Evolutionary conservation across 2,797 vertebrate genomes (phyloP).

Genomic region (Poecilia picta): DNA sequence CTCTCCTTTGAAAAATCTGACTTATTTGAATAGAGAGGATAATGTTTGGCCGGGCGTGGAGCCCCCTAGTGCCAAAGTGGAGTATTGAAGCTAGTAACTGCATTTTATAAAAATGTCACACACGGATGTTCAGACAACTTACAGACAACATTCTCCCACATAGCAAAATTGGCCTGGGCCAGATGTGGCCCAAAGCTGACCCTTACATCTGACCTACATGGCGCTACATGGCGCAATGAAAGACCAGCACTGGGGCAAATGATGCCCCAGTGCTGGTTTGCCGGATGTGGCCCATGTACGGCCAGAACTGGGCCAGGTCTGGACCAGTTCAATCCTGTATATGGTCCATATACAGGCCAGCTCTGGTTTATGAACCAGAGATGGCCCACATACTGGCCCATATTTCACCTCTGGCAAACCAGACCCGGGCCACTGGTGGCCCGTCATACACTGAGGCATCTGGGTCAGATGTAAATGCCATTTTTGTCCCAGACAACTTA

Average conservation of each 20-base stretch:
- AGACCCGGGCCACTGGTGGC: background rate
- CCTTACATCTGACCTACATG: background rate
- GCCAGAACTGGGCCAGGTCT: background rate
- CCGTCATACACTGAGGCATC: background rate
- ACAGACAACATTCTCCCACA: background rate
- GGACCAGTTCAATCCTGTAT: no score
- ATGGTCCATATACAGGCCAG: no score
- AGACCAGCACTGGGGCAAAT: background rate
- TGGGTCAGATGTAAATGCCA: background rate
- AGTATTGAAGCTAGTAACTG: no score
- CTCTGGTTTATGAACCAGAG: no score
- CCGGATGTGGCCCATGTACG: background rate
- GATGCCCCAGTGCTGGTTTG: background rate
- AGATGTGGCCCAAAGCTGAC: background rate
- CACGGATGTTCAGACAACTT: no score
- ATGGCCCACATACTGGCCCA: background rate
- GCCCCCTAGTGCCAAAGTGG: no score
- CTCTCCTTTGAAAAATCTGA: no score
- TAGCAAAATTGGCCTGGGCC: background rate
- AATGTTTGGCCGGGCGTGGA: no score
- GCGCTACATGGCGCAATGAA: background rate
- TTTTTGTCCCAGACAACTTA: background rate
- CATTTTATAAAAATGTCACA: no score
- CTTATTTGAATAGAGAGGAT: no score
- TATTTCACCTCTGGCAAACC: background rate